These are phyloP conservation scores for Sylvietta virens DNA, from an alignment of 2,113 vertebrate genomes.

Conservation along the genomic window DNA sequence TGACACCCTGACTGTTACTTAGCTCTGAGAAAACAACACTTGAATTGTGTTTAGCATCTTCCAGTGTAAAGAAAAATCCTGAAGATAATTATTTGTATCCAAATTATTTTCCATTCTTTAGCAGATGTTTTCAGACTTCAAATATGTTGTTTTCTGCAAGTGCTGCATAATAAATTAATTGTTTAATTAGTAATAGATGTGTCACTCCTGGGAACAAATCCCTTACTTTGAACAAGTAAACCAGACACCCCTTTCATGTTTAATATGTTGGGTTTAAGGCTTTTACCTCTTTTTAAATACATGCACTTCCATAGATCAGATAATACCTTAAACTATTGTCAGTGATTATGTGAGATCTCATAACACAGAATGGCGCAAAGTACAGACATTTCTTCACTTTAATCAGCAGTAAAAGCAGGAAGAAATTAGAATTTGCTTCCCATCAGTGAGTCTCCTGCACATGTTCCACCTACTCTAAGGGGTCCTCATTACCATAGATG, in stretches of 20 bases:
- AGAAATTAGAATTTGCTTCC: conserved; percentile 74
- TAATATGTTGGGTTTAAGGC: conserved; percentile 72
- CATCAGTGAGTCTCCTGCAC: conserved; percentile 65
- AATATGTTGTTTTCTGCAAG: conserved; percentile 69
- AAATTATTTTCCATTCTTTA: conserved; percentile 71
- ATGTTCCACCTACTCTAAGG: neutral
- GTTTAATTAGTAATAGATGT: conserved; percentile 67
- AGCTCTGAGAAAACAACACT: neutral
- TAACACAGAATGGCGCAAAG: conserved; percentile 64
- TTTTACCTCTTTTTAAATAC: conserved; percentile 69
- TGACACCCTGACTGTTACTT: neutral
- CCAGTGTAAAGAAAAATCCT: conserved; percentile 39
- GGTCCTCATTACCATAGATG: conserved; percentile 5
- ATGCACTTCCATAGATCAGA: conserved; percentile 73
- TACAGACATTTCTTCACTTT: conserved; percentile 70
- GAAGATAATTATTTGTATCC: conserved; percentile 63
- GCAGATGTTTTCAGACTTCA: conserved; percentile 64
- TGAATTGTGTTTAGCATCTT: conserved; percentile 45
- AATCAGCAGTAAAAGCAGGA: conserved; percentile 71
- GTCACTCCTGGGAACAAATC: conserved; percentile 62
- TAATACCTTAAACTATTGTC: conserved; percentile 77
- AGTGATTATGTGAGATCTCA: conserved; percentile 75
- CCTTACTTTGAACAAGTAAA: conserved; percentile 64
- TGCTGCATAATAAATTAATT: conserved; percentile 68
- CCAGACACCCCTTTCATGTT: conserved; percentile 62